Conservation (phyloP, 92 coral and sea anemone species). For the Porites rus region DNA sequence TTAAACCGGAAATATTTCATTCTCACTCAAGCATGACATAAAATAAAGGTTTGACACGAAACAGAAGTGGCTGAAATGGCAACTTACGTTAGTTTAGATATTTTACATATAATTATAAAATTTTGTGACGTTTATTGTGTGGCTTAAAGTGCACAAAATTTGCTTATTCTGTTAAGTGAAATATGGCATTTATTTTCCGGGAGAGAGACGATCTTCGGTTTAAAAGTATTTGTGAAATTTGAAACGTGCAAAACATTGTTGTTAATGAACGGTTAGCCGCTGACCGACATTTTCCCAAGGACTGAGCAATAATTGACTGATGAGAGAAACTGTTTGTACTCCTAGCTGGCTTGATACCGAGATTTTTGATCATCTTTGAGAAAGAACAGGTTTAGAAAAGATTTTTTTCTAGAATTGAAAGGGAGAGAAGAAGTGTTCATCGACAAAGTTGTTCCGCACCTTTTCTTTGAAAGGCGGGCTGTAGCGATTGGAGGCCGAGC, state of each 20-base stretch:
- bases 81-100: neutral
- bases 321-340: no score
- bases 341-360: no score
- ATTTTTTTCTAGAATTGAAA: neutral
- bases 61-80: neutral
- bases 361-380: no score
- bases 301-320: neutral
- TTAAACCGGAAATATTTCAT: constrained; percentile 21
- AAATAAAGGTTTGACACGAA: neutral
- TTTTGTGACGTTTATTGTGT: neutral
- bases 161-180: neutral
- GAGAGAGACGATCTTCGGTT: no score
- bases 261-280: constrained; percentile 12
- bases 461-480: constrained; percentile 5
- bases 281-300: neutral
- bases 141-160: neutral
- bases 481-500: neutral
- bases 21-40: constrained; percentile 7
- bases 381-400: no score
- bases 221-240: constrained; percentile 25
- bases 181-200: neutral
- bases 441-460: neutral
- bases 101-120: no score
- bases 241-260: constrained; percentile 39
- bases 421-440: neutral